Conservation (phyloP, 2,113 vertebrate genomes). For the Clinocottus analis region DNA sequence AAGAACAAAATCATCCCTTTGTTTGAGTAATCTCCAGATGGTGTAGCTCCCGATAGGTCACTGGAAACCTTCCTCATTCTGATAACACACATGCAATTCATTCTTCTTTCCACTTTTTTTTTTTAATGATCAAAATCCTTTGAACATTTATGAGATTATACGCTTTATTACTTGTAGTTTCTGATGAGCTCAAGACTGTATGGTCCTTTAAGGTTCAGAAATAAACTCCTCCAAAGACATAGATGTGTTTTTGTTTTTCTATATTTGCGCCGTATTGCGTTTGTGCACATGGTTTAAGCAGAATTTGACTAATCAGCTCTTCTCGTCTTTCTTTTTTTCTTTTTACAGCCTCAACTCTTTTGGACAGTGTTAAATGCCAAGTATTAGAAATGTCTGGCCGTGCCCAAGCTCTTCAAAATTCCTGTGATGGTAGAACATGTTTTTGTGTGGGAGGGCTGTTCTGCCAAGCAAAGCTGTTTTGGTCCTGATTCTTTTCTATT, state of each 20-base stretch:
- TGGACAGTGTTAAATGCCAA: slow-evolving; percentile 75
- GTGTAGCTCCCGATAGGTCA: not conserved
- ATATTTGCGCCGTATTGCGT: slow-evolving; percentile 34
- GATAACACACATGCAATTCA: not conserved
- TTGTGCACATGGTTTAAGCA: slow-evolving; percentile 26
- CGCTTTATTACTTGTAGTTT: not conserved
- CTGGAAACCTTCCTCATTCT: not conserved
- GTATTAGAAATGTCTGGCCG: slow-evolving; percentile 76
- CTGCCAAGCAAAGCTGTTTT: slow-evolving; percentile 84
- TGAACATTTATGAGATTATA: not conserved
- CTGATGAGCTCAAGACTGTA: not conserved
- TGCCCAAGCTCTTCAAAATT: slow-evolving; percentile 75
- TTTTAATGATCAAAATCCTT: not conserved
- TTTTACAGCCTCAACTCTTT: slow-evolving; percentile 60
- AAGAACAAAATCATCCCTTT: not conserved
- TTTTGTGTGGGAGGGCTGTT: slow-evolving; percentile 84
- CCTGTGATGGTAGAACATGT: slow-evolving; percentile 81
- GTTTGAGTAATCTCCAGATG: not conserved
- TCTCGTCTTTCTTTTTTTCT: slow-evolving; percentile 49
- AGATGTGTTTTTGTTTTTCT: slow-evolving; percentile 7
- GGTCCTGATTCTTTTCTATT: slow-evolving; percentile 70
- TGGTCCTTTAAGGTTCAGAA: not conserved
- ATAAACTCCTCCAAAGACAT: not conserved
- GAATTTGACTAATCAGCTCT: slow-evolving; percentile 68
- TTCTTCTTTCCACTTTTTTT: too few relatives aligned